Percentiles rank a stretch among this genome's conserved stretches.
Evolutionary conservation across 2,113 vertebrate genomes (phyloP).

Genomic region (Tyrannus savana): DNA sequence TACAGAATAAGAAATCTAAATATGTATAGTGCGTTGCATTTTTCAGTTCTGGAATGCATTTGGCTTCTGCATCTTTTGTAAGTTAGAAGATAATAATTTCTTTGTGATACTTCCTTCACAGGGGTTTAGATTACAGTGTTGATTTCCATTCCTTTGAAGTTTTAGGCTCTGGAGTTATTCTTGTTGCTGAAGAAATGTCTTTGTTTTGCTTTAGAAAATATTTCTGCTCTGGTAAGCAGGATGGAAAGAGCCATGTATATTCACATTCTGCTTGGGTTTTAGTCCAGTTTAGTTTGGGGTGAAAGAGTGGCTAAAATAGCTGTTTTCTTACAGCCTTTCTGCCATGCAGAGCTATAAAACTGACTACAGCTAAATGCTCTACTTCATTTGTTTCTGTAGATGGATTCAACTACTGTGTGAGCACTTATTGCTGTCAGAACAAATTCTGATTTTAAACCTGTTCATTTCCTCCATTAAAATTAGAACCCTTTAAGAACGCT

Average conservation of each 20-base stretch:
- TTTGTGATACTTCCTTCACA: neutral
- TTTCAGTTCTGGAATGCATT: neutral
- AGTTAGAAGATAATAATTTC: neutral
- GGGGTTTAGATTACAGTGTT: neutral
- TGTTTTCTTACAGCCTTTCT: neutral
- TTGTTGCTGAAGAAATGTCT: neutral
- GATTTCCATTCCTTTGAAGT: constrained; percentile 1
- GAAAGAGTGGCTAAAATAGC: neutral
- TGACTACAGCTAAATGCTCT: neutral
- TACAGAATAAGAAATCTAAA: neutral
- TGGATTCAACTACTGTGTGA: neutral
- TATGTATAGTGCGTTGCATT: neutral
- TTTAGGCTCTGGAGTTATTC: neutral
- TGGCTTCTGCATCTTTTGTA: neutral
- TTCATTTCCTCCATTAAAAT: neutral
- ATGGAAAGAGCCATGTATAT: neutral
- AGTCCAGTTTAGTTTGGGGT: neutral
- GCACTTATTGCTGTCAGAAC: neutral
- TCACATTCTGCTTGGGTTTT: neutral
- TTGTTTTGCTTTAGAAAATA: neutral
- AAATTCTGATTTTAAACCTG: neutral
- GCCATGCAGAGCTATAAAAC: neutral
- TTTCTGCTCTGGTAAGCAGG: neutral
- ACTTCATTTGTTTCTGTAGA: neutral
- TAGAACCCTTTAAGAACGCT: neutral